Percentiles rank a stretch among this genome's conserved stretches.
These are phyloP conservation scores for Drosophila mayaguana DNA, from an alignment of 2,888 invertebrate genomes.

Conservation along the genomic window DNA sequence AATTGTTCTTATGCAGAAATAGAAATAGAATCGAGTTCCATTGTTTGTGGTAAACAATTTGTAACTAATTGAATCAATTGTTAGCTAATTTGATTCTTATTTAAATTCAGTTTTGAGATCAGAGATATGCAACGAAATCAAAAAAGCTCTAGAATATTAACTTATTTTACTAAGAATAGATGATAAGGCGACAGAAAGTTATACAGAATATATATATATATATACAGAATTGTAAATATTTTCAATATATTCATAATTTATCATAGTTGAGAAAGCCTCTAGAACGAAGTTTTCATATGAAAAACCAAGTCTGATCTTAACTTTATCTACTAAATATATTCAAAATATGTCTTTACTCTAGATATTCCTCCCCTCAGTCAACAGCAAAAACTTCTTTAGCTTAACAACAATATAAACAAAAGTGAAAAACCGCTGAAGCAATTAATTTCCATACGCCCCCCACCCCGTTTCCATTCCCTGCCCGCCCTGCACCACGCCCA, in stretches of 20 bases:
- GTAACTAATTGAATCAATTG: constrained; percentile 42
- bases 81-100: constrained; percentile 6
- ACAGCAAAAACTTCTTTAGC: not conserved
- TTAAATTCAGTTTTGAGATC: not conserved
- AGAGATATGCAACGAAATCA: not conserved
- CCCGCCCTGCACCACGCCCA: not conserved
- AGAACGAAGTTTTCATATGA: no score
- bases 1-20: constrained; percentile 24
- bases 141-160: constrained; percentile 3
- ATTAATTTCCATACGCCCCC: constrained; percentile 4
- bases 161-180: not conserved
- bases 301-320: not conserved
- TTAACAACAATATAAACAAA: not conserved
- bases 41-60: constrained; percentile 17
- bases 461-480: not conserved
- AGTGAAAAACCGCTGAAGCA: not conserved
- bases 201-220: no score
- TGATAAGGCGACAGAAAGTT: not conserved
- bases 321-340: no score
- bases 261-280: not conserved
- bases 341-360: not conserved
- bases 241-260: not conserved
- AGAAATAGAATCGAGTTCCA: constrained; percentile 6
- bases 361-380: not conserved
- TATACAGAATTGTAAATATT: not conserved